phyloP scores from a whole-genome alignment of 2,888 invertebrate genomes.

The Tromatobia lineatoria region DNA sequence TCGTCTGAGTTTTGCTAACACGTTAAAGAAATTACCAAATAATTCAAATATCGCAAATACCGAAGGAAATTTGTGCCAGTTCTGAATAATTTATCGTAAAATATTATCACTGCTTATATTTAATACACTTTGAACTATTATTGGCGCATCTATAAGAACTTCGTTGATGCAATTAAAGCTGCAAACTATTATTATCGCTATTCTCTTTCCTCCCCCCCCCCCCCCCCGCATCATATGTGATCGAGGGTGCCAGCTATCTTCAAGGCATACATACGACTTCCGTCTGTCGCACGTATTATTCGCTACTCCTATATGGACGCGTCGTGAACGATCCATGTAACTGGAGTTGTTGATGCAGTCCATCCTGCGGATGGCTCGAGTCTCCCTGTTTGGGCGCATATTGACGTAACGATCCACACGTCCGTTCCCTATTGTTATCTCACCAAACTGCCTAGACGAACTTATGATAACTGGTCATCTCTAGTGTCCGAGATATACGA shows the following conservation, averaged over 20 bases:
- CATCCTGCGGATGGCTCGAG: constrained; percentile 3
- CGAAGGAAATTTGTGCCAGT: too few species aligned
- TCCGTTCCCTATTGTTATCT: constrained; percentile 17
- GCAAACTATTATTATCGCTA: neutral
- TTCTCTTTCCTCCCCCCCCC: neutral
- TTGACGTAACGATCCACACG: constrained; percentile 68
- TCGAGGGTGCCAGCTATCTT: neutral
- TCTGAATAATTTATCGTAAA: too few species aligned
- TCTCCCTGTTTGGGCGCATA: constrained; percentile 21
- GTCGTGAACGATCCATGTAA: constrained; percentile 11
- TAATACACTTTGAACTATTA: too few species aligned
- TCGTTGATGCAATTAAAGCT: neutral
- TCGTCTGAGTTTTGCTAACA: too few species aligned
- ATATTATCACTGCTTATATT: too few species aligned
- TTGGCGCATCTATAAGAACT: neutral
- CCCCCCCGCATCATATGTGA: neutral
- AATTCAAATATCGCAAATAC: too few species aligned
- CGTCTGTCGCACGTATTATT: constrained; percentile 12
- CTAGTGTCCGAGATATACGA: neutral
- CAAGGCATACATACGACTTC: constrained; percentile 20
- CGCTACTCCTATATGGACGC: neutral
- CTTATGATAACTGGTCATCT: constrained; percentile 3
- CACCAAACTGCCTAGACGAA: neutral
- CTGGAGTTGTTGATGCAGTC: constrained; percentile 22
- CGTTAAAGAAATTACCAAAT: too few species aligned